Conservation (phyloP, 2,888 invertebrate species). For the Isotomurus palustris region DNA sequence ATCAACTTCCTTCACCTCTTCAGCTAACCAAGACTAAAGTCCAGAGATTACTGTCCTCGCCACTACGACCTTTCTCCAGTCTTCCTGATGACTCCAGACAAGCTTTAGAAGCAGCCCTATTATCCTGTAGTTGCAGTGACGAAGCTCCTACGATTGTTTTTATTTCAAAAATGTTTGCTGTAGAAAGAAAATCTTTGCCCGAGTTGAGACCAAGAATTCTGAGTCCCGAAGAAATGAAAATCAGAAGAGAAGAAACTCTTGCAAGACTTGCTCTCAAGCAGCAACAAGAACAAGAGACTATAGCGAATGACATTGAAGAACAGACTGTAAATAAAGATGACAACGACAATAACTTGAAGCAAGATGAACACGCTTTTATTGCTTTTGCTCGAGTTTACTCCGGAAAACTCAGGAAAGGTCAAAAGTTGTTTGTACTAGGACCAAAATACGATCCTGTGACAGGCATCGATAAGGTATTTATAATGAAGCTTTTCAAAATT, state of each 20-base stretch:
- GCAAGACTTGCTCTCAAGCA: constrained; percentile 60
- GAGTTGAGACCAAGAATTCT: constrained; percentile 74
- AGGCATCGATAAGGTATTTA: constrained; percentile 43
- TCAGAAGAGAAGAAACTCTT: constrained; percentile 63
- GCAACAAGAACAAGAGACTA: constrained; percentile 36
- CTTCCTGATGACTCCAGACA: constrained; percentile 67
- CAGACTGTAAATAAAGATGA: constrained; percentile 24
- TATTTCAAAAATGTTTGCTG: constrained; percentile 87
- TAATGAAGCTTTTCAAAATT: too few relatives aligned
- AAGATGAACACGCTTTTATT: constrained; percentile 60
- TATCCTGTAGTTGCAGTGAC: constrained; percentile 62
- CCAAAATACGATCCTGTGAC: constrained; percentile 76
- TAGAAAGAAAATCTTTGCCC: constrained; percentile 67
- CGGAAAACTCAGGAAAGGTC: constrained; percentile 71
- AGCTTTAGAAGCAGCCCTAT: constrained; percentile 64
- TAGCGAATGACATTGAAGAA: constrained; percentile 16
- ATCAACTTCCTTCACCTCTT: constrained; percentile 75
- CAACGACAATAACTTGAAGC: constrained; percentile 16
- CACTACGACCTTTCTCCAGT: constrained; percentile 62
- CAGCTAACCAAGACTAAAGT: constrained; percentile 70
- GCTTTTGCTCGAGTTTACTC: constrained; percentile 92
- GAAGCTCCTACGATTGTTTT: constrained; percentile 67
- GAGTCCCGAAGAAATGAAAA: constrained; percentile 67
- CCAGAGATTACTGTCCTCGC: constrained; percentile 74
- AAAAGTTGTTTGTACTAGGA: constrained; percentile 74